Percentiles rank a stretch among this genome's conserved stretches.
phyloP scores from a whole-genome alignment of 2,888 invertebrate genomes.

The Cyrtodaria siliqua region DNA sequence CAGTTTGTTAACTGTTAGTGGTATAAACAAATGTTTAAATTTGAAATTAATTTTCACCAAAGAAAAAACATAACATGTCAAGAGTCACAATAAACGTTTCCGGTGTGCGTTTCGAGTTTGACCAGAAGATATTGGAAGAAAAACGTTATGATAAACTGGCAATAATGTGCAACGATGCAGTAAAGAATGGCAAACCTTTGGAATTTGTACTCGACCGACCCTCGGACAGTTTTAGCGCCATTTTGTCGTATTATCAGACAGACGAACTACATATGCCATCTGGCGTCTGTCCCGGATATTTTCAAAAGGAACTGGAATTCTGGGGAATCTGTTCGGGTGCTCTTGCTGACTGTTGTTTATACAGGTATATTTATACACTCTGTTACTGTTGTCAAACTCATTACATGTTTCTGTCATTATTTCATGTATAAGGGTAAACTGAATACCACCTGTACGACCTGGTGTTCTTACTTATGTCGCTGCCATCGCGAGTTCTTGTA shows the following conservation, averaged over 20 bases:
- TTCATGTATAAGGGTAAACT: too few relatives aligned
- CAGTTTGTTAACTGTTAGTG: too few relatives aligned
- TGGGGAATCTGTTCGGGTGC: constrained; percentile 36
- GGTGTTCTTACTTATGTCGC: too few relatives aligned
- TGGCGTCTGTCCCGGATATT: constrained; percentile 44
- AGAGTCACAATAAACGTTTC: constrained; percentile 45
- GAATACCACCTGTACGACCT: too few relatives aligned
- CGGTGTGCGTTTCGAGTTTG: constrained; percentile 35
- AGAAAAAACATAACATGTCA: too few relatives aligned
- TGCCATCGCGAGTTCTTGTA: too few relatives aligned
- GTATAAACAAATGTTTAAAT: too few relatives aligned
- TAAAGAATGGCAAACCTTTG: background rate
- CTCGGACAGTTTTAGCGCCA: constrained; percentile 41
- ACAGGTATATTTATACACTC: too few relatives aligned
- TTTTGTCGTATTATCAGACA: constrained; percentile 51
- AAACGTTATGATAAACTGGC: constrained; percentile 21
- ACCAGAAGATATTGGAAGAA: constrained; percentile 15
- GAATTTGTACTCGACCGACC: constrained; percentile 43
- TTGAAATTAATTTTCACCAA: too few relatives aligned
- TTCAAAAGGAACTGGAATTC: constrained; percentile 41
- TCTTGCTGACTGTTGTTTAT: constrained; percentile 39
- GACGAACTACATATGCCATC: constrained; percentile 51
- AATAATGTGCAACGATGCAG: constrained; percentile 20
- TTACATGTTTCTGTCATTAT: too few relatives aligned
- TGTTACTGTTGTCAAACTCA: too few relatives aligned